Evolutionary conservation across 2,113 vertebrate species (phyloP).

Genomic region (Apodemus speciosus): DNA sequence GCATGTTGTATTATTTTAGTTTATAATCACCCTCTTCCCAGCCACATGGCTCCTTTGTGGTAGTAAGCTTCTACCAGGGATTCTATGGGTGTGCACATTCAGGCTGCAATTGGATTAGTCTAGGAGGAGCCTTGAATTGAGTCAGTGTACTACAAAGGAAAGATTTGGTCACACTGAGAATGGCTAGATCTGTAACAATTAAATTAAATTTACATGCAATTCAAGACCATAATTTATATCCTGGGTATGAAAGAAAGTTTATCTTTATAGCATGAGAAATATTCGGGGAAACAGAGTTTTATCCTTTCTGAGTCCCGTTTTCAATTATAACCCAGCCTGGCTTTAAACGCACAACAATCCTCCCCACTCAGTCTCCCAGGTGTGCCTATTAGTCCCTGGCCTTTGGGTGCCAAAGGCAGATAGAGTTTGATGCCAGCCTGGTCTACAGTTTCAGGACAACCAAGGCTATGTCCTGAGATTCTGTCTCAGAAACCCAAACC

Average conservation of each 20-base stretch:
- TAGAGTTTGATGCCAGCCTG: neutral
- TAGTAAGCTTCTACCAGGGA: neutral
- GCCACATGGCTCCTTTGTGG: neutral
- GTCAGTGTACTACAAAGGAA: neutral
- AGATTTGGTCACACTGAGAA: neutral
- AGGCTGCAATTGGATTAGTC: neutral
- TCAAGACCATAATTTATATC: conserved; percentile 1
- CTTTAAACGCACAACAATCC: neutral
- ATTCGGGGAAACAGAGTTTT: neutral
- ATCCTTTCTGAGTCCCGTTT: neutral
- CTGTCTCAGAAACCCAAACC: neutral
- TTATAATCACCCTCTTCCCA: neutral
- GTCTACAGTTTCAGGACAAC: neutral
- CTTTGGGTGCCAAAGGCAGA: neutral
- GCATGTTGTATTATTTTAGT: neutral
- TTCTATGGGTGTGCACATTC: neutral
- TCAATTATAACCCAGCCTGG: neutral
- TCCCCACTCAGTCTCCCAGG: neutral
- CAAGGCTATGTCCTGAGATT: neutral
- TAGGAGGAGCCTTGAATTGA: neutral
- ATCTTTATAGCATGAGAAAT: conserved; percentile 20
- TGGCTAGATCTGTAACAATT: conserved; percentile 1
- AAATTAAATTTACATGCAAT: neutral
- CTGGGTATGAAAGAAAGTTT: neutral
- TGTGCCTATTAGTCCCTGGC: neutral